Base-by-base conservation (phyloP, 2,797 vertebrate genomes). In the Amblyopsis hoosieri region DNA sequence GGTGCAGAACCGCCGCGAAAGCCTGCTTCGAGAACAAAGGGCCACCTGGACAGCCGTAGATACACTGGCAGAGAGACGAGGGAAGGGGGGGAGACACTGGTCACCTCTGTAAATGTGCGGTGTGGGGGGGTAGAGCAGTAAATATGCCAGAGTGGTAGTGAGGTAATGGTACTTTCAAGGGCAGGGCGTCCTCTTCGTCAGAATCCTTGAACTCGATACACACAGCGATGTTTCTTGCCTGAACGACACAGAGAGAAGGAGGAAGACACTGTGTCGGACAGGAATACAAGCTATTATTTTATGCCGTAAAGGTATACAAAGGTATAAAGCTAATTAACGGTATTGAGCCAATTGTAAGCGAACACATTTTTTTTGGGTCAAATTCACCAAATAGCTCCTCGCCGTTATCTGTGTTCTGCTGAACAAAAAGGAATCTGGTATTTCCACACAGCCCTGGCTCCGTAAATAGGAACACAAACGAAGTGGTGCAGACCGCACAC, bases 221-320 rank as follows among this genome's bases (percentile, higher is more conserved):
- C 33, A 99, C 85, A 0, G 96, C 96, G 67, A 99, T 96, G 78
- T 99, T 99, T 86, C 98, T 95, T 11, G 98, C 97, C 98, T 99
- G 79, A 62, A 85, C 37, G 6, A 67, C 17, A 66, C 57, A 57
- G 51, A 52, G 3, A 48, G 12, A 17, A 10, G 60, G 37, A 46
- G n/a, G 45, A 59, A 72, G 50, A 54, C 14, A 54, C 47, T 55
- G 45, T 60, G 63, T 72, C 45, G 46, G 15, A 50, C 59, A 62
- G 2, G 45, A 12, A 37, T 33, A 45, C 51, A 51, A 33, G 66
- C 47, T 45, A 29, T 56, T 55, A 52, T 47, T 48, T 46, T 29
- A 29, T 29, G 23, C 23, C 23, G 3, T 4, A 3, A 29, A 29
- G 23, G 23, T 29, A 29, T 3, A 29, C 23, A 29, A 29, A 29